Evolutionary conservation across 30 jellyfish, hydroid and myxozoan genomes (phyloP), one percentile per base, ranked within the genome.

Genomic region (Euphysa ruthae): DNA sequence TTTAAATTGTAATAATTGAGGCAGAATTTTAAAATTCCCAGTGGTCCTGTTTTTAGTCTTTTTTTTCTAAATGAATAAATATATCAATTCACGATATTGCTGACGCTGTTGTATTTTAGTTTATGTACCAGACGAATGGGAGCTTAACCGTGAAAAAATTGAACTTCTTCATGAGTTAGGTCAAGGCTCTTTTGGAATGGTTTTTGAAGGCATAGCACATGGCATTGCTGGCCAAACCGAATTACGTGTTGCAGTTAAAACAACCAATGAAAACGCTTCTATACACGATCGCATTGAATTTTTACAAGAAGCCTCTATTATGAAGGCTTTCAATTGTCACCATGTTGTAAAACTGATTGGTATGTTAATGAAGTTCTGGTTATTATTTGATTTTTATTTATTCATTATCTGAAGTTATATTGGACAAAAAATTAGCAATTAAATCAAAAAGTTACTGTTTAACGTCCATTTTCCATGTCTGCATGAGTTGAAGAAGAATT

Each of bases 111-210:
- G n/a, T n/a, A n/a, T 31, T 42, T 33, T 49, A 88, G 97, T 88
- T 63, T 88, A 88, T 66, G 74, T 88, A n/a, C 88, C 94, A 0
- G 97, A 88, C 32, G 94, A 88, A 79, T 88, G 97, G 97, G 97
- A 88, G 70, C 80, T 88, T 12, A 78, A 86, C n/a, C 92, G 97
- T 0, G 93, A 75, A 68, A 88, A 74, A 35, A 74, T 88, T 20
- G 94, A 73, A 55, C 74, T 88, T 49, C 32, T 73, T 18, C 93
- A 93, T 10, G 97, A 88, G 56, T 77, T 88, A 0, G 97, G 97
- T 50, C 93, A 88, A 70, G 97, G 97, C 29, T 73, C 97, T 4
- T 88, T 88, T 35, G 97, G 97, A 10, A 79, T 79, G 97, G 97
- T 88, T 4, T 88, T 56, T 56, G 97, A 80, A 63, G 97, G 97